phyloP scores from a whole-genome alignment of 2,113 vertebrate genomes.

The Aphyosemion australe region DNA sequence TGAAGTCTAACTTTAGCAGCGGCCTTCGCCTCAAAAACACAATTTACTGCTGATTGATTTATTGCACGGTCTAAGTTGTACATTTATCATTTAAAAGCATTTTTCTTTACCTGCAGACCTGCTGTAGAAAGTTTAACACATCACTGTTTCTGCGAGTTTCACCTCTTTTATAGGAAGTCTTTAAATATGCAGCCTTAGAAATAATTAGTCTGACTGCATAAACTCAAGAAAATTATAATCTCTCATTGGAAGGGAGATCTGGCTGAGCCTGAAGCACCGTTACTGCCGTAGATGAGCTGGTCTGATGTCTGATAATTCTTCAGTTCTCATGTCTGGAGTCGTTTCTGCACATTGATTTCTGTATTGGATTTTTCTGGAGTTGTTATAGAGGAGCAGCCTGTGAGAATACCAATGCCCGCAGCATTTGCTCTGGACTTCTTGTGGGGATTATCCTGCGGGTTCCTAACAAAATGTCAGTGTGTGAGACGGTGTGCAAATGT shows the following conservation, averaged over 20 bases:
- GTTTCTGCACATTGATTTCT: neutral
- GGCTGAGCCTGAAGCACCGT: neutral
- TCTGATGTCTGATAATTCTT: neutral
- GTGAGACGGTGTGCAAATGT: neutral
- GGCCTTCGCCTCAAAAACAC: conserved; percentile 9
- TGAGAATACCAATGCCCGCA: neutral
- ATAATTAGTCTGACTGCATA: neutral
- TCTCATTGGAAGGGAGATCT: neutral
- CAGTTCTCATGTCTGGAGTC: neutral
- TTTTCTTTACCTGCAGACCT: neutral
- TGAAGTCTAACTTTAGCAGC: conserved; percentile 24
- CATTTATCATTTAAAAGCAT: neutral
- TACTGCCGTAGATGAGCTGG: neutral
- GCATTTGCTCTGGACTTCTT: conserved; percentile 2
- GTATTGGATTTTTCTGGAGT: too few relatives aligned
- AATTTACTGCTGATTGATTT: neutral
- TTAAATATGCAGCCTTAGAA: neutral
- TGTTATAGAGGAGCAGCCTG: neutral
- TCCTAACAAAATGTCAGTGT: neutral
- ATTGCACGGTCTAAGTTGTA: neutral
- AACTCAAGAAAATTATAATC: neutral
- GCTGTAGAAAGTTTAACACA: neutral
- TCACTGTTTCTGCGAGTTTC: neutral
- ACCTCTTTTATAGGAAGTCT: neutral
- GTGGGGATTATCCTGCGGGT: neutral